Percentiles rank a stretch among this genome's conserved stretches.
phyloP scores from a whole-genome alignment of 2,888 invertebrate genomes.

The Cremastinae sp. region DNA sequence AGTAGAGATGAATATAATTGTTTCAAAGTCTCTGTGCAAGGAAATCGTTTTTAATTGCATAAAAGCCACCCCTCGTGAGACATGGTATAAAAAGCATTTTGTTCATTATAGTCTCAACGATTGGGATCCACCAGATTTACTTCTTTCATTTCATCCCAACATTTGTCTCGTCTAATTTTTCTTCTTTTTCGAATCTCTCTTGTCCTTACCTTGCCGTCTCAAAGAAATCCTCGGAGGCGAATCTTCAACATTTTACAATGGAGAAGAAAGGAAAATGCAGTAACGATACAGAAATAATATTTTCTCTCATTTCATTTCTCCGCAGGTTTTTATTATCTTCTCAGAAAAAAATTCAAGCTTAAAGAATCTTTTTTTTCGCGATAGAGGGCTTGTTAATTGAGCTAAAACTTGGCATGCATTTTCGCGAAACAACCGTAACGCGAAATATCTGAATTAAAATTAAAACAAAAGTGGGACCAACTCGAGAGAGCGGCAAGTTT shows the following conservation, averaged over 20 bases:
- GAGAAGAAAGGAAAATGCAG: constrained; percentile 2
- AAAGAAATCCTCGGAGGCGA: constrained; percentile 9
- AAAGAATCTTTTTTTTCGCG: not conserved
- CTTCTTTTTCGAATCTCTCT: constrained; percentile 5
- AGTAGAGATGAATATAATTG: not conserved
- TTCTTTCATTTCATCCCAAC: constrained; percentile 14
- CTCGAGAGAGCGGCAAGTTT: constrained; percentile 35
- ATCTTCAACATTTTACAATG: constrained; percentile 33
- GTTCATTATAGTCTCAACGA: constrained; percentile 37
- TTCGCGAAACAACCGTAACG: constrained; percentile 30
- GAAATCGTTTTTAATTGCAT: constrained; percentile 55
- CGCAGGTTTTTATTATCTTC: too few species aligned
- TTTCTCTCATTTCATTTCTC: too few species aligned
- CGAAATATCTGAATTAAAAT: constrained; percentile 55
- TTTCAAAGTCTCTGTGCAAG: constrained; percentile 12
- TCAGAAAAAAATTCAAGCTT: too few species aligned
- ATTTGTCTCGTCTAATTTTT: constrained; percentile 5
- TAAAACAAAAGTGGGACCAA: constrained; percentile 41
- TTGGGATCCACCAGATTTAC: not conserved
- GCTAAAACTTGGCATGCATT: constrained; percentile 25
- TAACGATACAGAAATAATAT: not conserved
- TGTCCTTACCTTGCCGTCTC: constrained; percentile 8
- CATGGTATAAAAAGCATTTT: constrained; percentile 33
- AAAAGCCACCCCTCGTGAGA: constrained; percentile 24
- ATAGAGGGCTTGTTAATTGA: not conserved